Base-by-base conservation (phyloP, 2,888 invertebrate species). In the Melolontha melolontha region DNA sequence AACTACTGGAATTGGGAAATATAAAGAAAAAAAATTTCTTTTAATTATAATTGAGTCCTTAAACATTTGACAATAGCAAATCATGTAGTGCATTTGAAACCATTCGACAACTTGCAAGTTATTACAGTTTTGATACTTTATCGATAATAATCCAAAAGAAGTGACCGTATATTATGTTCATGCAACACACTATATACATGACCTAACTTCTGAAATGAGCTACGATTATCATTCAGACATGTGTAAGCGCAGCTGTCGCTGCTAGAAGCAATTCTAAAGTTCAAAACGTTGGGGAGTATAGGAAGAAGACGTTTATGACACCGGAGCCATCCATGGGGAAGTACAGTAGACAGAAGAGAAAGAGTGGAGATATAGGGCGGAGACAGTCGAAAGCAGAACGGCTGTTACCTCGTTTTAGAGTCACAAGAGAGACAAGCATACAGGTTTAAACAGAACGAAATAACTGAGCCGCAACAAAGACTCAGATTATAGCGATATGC, bases 401-500 rank as follows among this genome's bases (percentile, higher is more conserved):
- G 22, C 14, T 39, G 42, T 44, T 27, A 27, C 40, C 47, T 47
- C 44, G 39, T 27, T 12, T 44, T 27, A 57, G 12, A 42, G 27
- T 42, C 44, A 27, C 55, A 40, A 17, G 7, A 17, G 55, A 41
- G 55, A 57, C 27, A n/a, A 44, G 6, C 44, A 22, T 57, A 42
- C 44, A 29, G 57, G 55, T 55, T 55, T 16, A 40, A 40, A 39
- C 40, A 17, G 16, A 55, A 55, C 40, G 40, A 39, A 40, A 40
- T 57, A 57, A 57, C 57, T 44, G 57, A 57, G 42, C 57, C 66
- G 69, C 72, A 75, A 75, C 76, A 76, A 76, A 75, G 76, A 74
- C 74, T 67, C 49, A 75, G 76, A 76, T 76, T 75, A 76, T 75
- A 71, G 73, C 74, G 76, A 75, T 76, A 76, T 75, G 73, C 70